Conservation (phyloP, 2,888 invertebrate species). For the Thysanoteuthis rhombus region DNA sequence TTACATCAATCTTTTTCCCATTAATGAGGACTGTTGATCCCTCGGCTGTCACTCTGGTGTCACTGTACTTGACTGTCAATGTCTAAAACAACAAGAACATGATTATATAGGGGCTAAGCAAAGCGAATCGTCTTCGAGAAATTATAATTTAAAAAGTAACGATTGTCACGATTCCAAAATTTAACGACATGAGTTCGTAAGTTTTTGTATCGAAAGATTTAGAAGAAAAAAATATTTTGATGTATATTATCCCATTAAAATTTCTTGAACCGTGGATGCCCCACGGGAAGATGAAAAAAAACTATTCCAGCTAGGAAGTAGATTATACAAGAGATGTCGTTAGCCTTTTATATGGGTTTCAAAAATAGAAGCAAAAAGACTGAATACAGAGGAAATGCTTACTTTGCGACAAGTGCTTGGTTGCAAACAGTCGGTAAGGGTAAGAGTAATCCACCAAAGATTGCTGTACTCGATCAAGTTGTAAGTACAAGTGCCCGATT, state of each 20-base stretch:
- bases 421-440: background rate
- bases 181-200: background rate
- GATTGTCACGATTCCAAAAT: background rate
- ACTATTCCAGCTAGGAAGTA: background rate
- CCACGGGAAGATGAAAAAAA: no score
- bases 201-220: no score
- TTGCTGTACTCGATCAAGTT: background rate
- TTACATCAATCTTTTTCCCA: background rate
- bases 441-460: slow-evolving; percentile 15
- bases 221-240: no score
- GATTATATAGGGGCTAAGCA: background rate
- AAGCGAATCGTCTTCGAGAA: background rate
- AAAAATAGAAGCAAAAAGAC: background rate
- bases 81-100: background rate
- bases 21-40: background rate
- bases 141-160: background rate
- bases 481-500: background rate
- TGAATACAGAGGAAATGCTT: background rate
- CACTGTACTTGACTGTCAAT: background rate
- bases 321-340: background rate
- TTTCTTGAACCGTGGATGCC: no score
- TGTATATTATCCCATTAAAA: no score
- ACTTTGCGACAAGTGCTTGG: slow-evolving; percentile 14
- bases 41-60: background rate
- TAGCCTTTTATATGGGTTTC: background rate